These are phyloP conservation scores for Drosophila carrolli DNA, from an alignment of 1,140 invertebrate species.

Conservation along the genomic window DNA sequence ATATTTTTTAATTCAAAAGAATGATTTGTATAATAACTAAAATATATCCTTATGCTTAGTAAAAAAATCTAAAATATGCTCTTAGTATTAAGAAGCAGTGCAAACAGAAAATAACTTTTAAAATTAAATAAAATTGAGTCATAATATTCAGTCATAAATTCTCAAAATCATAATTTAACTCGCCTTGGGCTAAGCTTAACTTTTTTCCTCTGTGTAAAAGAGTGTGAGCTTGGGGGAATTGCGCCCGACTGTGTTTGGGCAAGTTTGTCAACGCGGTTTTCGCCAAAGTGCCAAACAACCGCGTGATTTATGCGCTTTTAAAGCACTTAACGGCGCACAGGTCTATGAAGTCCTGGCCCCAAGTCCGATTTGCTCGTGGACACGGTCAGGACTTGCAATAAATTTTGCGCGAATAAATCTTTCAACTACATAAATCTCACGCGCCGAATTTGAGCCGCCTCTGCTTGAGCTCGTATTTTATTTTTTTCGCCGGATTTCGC, in stretches of 20 bases:
- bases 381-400: constrained; percentile 55
- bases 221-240: constrained; percentile 10
- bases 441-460: constrained; percentile 69
- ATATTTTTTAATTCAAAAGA: too few relatives aligned
- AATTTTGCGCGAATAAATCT: constrained; percentile 77
- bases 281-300: constrained; percentile 66
- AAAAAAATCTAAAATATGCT: too few relatives aligned
- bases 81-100: too few relatives aligned
- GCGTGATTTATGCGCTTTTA: constrained; percentile 83
- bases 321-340: constrained; percentile 76
- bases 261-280: constrained; percentile 74
- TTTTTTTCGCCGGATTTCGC: constrained; percentile 44
- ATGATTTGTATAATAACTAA: too few relatives aligned
- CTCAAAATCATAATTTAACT: too few relatives aligned
- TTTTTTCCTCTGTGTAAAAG: constrained; percentile 8
- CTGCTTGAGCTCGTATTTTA: constrained; percentile 20
- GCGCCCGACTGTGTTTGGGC: constrained; percentile 35
- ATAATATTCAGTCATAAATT: too few relatives aligned
- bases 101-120: too few relatives aligned
- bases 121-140: too few relatives aligned
- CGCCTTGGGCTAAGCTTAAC: too few relatives aligned
- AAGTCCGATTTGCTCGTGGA: constrained; percentile 35
- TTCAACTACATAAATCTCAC: constrained; percentile 82
- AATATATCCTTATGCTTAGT: too few relatives aligned
- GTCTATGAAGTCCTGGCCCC: constrained; percentile 71